Conservation (phyloP, 23 tunicate genomes). For the Phallusia fumigata region DNA sequence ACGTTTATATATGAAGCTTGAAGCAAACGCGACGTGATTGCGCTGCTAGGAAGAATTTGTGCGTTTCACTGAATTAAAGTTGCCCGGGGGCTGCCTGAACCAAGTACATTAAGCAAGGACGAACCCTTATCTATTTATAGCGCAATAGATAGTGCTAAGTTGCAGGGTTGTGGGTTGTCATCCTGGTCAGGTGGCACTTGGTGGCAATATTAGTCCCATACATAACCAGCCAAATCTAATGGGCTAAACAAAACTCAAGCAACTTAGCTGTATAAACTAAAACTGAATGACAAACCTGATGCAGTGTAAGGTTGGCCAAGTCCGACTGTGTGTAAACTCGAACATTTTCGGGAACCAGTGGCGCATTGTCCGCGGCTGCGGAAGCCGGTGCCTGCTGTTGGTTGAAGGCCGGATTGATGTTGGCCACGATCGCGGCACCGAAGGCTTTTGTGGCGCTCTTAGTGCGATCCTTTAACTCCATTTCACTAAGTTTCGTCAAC, state of each 20-base stretch:
- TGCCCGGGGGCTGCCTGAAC: too few relatives aligned
- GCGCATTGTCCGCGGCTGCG: constrained; percentile 5
- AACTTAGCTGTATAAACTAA: too few relatives aligned
- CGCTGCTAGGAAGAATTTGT: too few relatives aligned
- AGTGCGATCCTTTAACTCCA: constrained; percentile 58
- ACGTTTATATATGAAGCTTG: background rate
- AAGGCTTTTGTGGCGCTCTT: constrained; percentile 61
- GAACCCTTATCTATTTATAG: too few relatives aligned
- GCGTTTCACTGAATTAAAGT: too few relatives aligned
- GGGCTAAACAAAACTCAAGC: too few relatives aligned
- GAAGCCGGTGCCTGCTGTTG: constrained; percentile 1
- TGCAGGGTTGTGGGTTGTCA: too few relatives aligned
- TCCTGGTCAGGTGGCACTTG: too few relatives aligned
- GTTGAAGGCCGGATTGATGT: constrained; percentile 38
- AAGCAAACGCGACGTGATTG: background rate
- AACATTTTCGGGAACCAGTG: constrained; percentile 4
- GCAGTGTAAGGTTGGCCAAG: constrained; percentile 79
- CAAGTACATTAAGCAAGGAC: too few relatives aligned
- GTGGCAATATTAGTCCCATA: too few relatives aligned
- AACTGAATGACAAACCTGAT: constrained; percentile 60
- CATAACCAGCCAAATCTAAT: too few relatives aligned
- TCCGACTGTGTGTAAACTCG: constrained; percentile 73
- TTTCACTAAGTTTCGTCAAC: background rate
- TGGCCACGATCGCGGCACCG: constrained; percentile 57
- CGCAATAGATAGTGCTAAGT: too few relatives aligned